Conservation (phyloP, 2,113 vertebrate genomes). For the Sardina pilchardus region DNA sequence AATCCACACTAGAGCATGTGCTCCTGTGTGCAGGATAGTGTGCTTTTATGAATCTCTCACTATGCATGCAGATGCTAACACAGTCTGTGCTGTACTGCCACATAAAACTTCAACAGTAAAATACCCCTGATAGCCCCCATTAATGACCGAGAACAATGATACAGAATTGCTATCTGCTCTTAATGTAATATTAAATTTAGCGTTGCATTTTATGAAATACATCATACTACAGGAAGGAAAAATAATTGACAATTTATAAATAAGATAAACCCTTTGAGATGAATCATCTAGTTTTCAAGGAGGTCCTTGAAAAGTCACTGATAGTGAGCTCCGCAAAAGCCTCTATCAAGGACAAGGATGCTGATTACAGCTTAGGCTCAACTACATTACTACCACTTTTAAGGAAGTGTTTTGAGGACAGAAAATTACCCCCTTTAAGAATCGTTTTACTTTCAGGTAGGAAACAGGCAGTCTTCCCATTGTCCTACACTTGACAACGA, state of each 20-base stretch:
- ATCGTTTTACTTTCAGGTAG: background rate
- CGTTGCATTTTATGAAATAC: background rate
- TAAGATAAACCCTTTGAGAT: too few species aligned
- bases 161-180: background rate
- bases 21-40: background rate
- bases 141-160: background rate
- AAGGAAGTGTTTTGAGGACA: background rate
- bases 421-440: background rate
- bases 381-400: background rate
- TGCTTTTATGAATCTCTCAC: background rate
- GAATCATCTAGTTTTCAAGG: too few species aligned
- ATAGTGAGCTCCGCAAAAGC: background rate
- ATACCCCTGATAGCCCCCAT: background rate
- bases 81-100: background rate
- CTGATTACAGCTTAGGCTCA: background rate
- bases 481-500: background rate
- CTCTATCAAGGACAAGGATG: background rate
- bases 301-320: too few species aligned
- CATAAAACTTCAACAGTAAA: background rate
- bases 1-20: background rate
- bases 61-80: background rate
- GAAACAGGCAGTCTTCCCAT: background rate
- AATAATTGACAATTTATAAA: too few species aligned
- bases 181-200: background rate
- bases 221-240: background rate